Conservation (phyloP, 2,888 invertebrate genomes). For the Cantharis nigra region DNA sequence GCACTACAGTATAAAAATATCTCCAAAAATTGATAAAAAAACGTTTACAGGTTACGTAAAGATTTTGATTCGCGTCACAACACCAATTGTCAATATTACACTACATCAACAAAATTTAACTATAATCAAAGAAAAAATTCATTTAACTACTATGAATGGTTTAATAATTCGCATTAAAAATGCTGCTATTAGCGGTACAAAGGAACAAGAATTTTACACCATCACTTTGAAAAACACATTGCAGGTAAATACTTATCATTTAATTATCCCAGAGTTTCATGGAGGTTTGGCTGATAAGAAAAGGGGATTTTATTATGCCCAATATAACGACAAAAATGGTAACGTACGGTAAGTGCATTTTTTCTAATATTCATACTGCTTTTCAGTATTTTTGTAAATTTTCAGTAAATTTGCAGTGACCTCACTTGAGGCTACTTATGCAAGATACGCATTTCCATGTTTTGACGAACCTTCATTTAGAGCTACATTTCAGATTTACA, state of each 20-base stretch:
- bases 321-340: background rate
- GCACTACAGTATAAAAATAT: background rate
- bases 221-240: background rate
- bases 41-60: background rate
- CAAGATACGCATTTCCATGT: conserved; percentile 72
- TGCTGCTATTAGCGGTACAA: background rate
- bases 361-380: too few relatives aligned
- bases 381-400: background rate
- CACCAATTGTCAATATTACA: background rate
- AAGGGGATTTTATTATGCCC: background rate
- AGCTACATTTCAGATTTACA: conserved; percentile 59
- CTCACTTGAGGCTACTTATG: conserved; percentile 68
- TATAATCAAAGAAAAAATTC: background rate
- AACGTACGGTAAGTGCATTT: background rate
- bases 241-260: background rate
- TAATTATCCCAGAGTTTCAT: background rate
- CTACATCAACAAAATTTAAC: background rate
- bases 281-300: background rate
- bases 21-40: background rate
- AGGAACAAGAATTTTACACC: background rate
- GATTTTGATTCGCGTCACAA: background rate
- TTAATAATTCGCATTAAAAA: background rate
- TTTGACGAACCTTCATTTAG: conserved; percentile 66
- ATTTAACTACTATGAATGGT: background rate
- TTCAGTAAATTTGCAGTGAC: conserved; percentile 62